Evolutionary conservation across 2,888 invertebrate species (phyloP), one percentile per base, ranked within the genome.

Genomic region (Sesamia inferens): DNA sequence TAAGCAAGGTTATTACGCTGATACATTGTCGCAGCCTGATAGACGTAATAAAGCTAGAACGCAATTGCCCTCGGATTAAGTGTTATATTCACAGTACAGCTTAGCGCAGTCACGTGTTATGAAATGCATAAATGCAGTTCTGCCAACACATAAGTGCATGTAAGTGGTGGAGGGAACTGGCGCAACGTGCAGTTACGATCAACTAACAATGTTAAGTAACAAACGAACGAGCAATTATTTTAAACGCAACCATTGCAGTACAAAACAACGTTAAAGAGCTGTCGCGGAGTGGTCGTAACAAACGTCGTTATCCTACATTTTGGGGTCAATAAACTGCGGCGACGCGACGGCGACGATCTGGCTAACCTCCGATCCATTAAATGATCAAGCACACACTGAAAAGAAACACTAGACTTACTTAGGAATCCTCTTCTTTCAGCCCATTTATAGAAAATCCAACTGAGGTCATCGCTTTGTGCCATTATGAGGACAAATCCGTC

Each of bases 281-380:
- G 90, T 90, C 88, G 90, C 87, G 81, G 84, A 90, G 85, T 88
- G 89, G 90, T 94, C 92, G 93, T 94, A 93, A 93, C 92, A 92
- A 92, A 92, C 82, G 92, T 93, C 93, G 94, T 96, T 95, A 95
- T 94, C 91, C 94, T 92, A 95, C 89, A 93, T 94, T 94, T 93
- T 83, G 93, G 91, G 95, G 94, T 95, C 94, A 91, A 94, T 92
- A 94, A 93, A 94, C 94, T 91, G 85, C 79, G 89, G 82, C 92
- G 92, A 85, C 93, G 92, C 87, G 92, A 90, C 88, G 94, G 88
- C 92, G 91, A 87, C 92, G 86, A 87, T 87, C 84, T 85, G 90
- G 86, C 89, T 92, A 92, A 91, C 92, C 92, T 90, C 87, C 82
- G 76, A 82, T 87, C 44, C 44, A 89, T 92, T 91, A 92, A 89